Evolutionary conservation across 2,113 vertebrate species (phyloP).

Genomic region (Heterotilapia buettikoferi): DNA sequence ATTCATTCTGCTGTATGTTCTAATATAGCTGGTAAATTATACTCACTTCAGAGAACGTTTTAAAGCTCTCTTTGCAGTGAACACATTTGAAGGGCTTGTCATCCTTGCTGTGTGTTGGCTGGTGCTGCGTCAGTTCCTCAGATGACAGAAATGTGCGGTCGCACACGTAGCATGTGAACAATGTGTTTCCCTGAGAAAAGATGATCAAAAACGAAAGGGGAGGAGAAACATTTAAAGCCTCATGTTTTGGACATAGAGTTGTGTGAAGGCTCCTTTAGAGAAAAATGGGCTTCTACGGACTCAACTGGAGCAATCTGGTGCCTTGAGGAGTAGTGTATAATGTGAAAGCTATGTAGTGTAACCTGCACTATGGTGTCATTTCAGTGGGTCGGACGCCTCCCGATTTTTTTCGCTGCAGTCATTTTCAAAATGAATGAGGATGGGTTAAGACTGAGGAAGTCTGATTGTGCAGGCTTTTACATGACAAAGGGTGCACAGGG

Average conservation of each 20-base stretch:
- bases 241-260: fast-evolving
- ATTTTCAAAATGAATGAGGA: neutral
- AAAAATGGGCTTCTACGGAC: fast-evolving
- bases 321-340: neutral
- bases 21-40: neutral
- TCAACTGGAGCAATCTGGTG: fast-evolving
- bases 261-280: fast-evolving
- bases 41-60: slow-evolving; percentile 74
- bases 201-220: neutral
- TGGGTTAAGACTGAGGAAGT: neutral
- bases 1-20: neutral
- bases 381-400: fast-evolving
- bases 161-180: slow-evolving; percentile 79
- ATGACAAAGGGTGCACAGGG: fast-evolving
- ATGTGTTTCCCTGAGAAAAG: slow-evolving; percentile 70
- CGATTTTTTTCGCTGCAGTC: fast-evolving
- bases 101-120: slow-evolving; percentile 77
- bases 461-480: neutral
- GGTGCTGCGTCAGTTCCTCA: slow-evolving; percentile 73
- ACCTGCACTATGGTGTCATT: fast-evolving
- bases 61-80: slow-evolving; percentile 75
- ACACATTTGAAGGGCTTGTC: slow-evolving; percentile 79
- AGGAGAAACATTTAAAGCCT: neutral
- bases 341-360: neutral
- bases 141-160: slow-evolving; percentile 74